Percentiles rank a stretch among this genome's conserved stretches.
Evolutionary conservation across 1,140 invertebrate species (phyloP).

Genomic region (Eufriesea mexicana): DNA sequence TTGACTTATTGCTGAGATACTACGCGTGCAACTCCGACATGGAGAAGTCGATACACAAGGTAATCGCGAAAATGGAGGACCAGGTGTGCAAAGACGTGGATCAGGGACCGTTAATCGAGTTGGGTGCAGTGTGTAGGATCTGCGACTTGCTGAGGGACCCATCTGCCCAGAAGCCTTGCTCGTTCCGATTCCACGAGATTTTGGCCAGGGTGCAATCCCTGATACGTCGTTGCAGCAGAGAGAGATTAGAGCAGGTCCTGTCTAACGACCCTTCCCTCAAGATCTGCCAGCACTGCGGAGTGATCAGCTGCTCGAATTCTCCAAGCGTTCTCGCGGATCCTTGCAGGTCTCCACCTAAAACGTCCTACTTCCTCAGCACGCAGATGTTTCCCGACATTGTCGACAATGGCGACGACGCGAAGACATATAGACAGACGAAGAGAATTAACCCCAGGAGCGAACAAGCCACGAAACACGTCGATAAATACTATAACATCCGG

Average conservation of each 20-base stretch:
- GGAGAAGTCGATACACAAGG: conserved; percentile 30
- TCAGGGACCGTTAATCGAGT: conserved; percentile 49
- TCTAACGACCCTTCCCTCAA: conserved; percentile 49
- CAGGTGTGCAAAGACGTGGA: background rate
- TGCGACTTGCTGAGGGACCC: conserved; percentile 35
- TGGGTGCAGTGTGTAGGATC: conserved; percentile 57
- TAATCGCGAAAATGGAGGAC: background rate
- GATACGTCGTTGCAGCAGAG: conserved; percentile 23
- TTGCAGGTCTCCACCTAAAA: background rate
- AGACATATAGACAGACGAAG: too few species aligned
- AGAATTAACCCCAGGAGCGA: background rate
- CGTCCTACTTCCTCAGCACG: conserved; percentile 20
- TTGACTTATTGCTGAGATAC: conserved; percentile 11
- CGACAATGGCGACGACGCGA: background rate
- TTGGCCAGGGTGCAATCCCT: conserved; percentile 39
- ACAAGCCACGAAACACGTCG: background rate
- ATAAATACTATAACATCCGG: background rate
- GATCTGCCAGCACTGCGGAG: conserved; percentile 61
- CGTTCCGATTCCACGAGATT: conserved; percentile 34
- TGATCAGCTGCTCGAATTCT: conserved; percentile 49
- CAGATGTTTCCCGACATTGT: background rate
- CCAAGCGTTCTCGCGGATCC: background rate
- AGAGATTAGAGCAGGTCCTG: conserved; percentile 45
- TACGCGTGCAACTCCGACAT: conserved; percentile 23
- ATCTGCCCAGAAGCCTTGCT: conserved; percentile 14